Evolutionary conservation across 1,140 invertebrate species (phyloP).

Genomic region (Ceratoteleas bidentatus): DNA sequence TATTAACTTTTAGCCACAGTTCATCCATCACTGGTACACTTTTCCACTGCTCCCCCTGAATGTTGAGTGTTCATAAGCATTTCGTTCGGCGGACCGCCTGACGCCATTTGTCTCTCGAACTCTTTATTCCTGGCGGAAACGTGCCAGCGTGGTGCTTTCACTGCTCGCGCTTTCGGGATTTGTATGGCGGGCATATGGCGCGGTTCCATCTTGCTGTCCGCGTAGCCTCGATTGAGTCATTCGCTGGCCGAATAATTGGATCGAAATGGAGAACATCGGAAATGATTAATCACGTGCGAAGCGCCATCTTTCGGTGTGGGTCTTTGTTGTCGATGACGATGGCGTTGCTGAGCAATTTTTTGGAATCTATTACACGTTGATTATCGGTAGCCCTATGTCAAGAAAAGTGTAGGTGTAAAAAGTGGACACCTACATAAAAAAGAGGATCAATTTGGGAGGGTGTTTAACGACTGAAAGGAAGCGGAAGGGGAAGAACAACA

Average conservation of each 20-base stretch:
- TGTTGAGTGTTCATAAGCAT: not conserved
- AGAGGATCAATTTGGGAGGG: not conserved
- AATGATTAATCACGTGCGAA: conserved; percentile 55
- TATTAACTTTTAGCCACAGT: conserved; percentile 18
- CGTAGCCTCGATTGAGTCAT: conserved; percentile 57
- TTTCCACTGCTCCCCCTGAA: conserved; percentile 16
- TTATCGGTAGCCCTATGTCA: conserved; percentile 35
- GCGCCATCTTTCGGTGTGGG: conserved; percentile 16
- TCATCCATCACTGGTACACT: conserved; percentile 26
- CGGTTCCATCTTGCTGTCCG: conserved; percentile 34
- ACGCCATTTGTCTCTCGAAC: conserved; percentile 57
- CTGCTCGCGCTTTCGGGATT: conserved; percentile 46
- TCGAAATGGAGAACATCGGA: conserved; percentile 46
- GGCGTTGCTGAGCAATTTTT: conserved; percentile 16
- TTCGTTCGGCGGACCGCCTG: conserved; percentile 28
- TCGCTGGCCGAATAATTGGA: conserved; percentile 52
- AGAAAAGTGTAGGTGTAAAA: no score
- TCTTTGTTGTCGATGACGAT: conserved; percentile 44
- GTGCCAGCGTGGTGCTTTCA: conserved; percentile 54
- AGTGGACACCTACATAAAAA: no score
- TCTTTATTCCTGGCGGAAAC: conserved; percentile 57
- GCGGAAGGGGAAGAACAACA: no score
- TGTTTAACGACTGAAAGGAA: conserved; percentile 3
- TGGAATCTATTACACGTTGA: conserved; percentile 38
- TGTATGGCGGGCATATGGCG: conserved; percentile 49